Percentiles rank a stretch among this genome's conserved stretches.
Conservation (phyloP, 2,113 vertebrate species). For the Prionailurus viverrinus region DNA sequence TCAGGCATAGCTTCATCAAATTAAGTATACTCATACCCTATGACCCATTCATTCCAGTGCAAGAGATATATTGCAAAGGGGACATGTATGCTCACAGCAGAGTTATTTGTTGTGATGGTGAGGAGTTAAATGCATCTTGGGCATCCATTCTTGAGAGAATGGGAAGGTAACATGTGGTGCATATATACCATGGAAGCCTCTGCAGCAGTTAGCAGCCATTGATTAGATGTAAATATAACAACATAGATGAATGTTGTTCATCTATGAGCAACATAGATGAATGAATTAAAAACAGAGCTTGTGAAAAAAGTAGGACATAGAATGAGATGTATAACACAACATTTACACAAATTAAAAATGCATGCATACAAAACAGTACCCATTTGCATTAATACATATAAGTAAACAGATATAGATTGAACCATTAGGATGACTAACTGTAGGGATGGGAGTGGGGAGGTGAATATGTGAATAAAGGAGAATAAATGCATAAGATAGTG, state of each 20-base stretch:
- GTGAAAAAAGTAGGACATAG: not conserved
- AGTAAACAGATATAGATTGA: conserved; percentile 1
- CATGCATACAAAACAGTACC: not conserved
- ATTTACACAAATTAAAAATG: conserved; percentile 54
- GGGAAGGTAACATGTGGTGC: not conserved
- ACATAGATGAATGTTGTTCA: not conserved
- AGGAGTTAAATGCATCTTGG: not conserved
- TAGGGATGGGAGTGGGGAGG: not conserved
- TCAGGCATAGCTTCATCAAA: not conserved
- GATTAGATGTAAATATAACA: not conserved
- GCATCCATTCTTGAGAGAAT: not conserved
- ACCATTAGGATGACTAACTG: not conserved
- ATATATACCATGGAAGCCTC: not conserved
- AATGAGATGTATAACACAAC: not conserved
- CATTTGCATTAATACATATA: conserved; percentile 53
- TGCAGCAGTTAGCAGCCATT: not conserved
- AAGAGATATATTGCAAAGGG: not conserved
- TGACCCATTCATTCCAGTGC: not conserved
- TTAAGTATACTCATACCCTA: not conserved
- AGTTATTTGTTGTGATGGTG: not conserved
- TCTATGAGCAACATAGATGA: not conserved
- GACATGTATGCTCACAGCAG: not conserved
- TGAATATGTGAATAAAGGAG: not conserved
- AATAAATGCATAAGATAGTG: not conserved
- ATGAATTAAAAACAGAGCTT: not conserved